Evolutionary conservation across 2,797 vertebrate genomes (phyloP).

Genomic region (Pelodytes ibericus): DNA sequence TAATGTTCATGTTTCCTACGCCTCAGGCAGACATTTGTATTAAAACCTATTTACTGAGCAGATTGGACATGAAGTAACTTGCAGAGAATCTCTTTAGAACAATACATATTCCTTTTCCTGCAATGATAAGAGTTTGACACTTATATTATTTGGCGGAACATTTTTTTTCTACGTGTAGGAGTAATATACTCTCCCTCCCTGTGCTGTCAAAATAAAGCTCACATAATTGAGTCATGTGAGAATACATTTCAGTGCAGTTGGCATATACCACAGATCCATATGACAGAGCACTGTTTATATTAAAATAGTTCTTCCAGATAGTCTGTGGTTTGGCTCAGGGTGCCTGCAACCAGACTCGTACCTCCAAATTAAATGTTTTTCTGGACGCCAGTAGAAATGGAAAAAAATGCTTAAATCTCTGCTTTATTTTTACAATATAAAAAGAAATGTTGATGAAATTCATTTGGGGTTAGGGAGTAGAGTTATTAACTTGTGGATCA

Average conservation of each 20-base stretch:
- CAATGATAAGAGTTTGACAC: conserved; percentile 8
- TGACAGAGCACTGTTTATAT: background rate
- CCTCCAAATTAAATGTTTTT: background rate
- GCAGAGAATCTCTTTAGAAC: background rate
- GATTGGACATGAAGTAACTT: conserved; percentile 3
- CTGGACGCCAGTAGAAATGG: background rate
- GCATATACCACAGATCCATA: background rate
- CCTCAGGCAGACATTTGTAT: too few relatives aligned
- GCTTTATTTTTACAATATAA: background rate
- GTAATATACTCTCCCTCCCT: background rate
- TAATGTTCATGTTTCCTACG: too few relatives aligned
- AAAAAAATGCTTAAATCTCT: background rate
- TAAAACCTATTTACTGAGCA: too few relatives aligned
- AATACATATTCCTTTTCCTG: conserved; percentile 9
- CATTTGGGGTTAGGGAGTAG: background rate
- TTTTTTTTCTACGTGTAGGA: background rate
- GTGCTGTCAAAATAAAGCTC: background rate
- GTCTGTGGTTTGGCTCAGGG: conserved; percentile 4
- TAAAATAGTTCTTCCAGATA: conserved; percentile 16
- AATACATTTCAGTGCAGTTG: conserved; percentile 18
- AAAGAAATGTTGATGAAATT: background rate
- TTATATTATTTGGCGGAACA: conserved; percentile 4
- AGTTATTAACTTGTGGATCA: background rate
- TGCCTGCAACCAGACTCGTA: background rate
- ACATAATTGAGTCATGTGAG: conserved; percentile 3